These are phyloP conservation scores for Ifrita kowaldi DNA, from an alignment of 2,113 vertebrate genomes.

Conservation along the genomic window DNA sequence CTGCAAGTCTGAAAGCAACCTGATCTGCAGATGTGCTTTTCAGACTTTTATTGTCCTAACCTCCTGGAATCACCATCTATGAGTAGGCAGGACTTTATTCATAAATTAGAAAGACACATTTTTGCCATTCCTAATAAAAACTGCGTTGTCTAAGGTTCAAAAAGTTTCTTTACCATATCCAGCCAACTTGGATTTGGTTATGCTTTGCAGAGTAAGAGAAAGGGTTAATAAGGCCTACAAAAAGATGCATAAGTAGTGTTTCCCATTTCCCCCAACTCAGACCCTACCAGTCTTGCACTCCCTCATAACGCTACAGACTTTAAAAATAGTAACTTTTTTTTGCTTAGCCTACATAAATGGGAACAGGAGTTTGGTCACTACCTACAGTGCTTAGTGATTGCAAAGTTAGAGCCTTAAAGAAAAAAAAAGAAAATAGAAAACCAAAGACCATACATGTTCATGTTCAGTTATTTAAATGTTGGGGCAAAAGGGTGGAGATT, in stretches of 20 bases:
- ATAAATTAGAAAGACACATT: background rate
- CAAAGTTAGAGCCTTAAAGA: background rate
- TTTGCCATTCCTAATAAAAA: background rate
- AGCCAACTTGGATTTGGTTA: background rate
- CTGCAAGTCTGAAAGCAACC: background rate
- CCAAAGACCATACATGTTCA: background rate
- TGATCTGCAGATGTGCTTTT: background rate
- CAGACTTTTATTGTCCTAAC: background rate
- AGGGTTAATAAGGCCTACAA: background rate
- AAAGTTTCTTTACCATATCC: background rate
- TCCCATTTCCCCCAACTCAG: background rate
- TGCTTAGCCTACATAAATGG: background rate
- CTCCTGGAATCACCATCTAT: background rate
- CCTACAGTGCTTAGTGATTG: background rate
- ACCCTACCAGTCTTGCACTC: background rate
- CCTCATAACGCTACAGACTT: background rate
- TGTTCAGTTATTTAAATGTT: background rate
- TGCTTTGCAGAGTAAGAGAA: background rate
- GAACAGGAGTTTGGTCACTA: background rate
- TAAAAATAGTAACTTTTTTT: background rate
- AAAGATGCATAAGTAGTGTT: background rate
- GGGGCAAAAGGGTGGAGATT: background rate
- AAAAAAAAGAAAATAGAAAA: background rate
- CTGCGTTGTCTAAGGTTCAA: background rate
- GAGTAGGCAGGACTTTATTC: background rate